Conservation (phyloP, 2,888 invertebrate species). For the Nowickia ferox region DNA sequence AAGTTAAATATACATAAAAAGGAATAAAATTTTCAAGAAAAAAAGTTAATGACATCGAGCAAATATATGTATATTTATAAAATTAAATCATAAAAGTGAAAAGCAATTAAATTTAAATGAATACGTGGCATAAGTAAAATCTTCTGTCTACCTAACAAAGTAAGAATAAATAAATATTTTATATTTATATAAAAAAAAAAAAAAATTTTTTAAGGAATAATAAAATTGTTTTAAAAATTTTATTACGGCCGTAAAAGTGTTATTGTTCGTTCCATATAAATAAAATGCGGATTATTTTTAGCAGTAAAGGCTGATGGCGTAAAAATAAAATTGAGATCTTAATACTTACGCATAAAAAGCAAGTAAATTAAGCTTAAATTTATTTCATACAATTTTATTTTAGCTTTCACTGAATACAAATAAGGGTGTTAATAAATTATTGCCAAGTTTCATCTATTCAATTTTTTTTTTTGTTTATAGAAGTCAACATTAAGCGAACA, state of each 20-base stretch:
- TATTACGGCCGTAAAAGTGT: conserved; percentile 17
- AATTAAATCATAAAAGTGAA: conserved; percentile 19
- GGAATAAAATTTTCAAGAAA: conserved; percentile 12
- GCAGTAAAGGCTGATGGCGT: no score
- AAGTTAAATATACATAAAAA: conserved; percentile 18
- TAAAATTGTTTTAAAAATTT: conserved; percentile 24
- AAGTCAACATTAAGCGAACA: no score
- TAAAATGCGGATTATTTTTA: conserved; percentile 4
- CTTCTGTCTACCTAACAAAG: conserved; percentile 16
- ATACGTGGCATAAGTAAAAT: conserved; percentile 67
- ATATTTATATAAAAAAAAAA: background rate
- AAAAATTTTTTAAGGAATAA: conserved; percentile 1
- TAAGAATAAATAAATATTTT: conserved; percentile 35
- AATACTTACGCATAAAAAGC: background rate
- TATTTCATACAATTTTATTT: no score
- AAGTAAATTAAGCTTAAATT: background rate
- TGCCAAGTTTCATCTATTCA: no score
- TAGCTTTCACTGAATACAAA: no score
- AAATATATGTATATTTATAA: background rate
- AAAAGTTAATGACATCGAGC: conserved; percentile 5
- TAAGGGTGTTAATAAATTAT: no score
- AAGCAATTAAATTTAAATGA: conserved; percentile 63
- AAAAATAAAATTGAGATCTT: no score
- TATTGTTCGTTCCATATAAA: background rate
- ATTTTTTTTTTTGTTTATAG: no score